Evolutionary conservation across 2,113 vertebrate species (phyloP), one percentile per base, ranked within the genome.

Genomic region (Haliaeetus leucogaster): DNA sequence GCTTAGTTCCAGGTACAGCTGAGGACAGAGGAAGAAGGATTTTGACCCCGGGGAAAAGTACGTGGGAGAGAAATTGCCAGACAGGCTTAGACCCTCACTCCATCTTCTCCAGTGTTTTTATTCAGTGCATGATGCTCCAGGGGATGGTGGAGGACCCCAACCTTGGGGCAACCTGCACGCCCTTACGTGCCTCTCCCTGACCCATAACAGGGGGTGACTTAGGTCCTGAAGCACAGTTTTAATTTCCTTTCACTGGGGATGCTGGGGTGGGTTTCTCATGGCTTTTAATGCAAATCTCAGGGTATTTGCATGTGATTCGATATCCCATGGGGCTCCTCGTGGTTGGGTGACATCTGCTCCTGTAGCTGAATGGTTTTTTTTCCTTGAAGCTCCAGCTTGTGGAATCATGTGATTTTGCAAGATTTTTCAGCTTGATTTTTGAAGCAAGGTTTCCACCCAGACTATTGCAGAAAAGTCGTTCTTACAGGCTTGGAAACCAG

Each of bases 401-500:
- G 86, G 84, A 82, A 91, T 94, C 95, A 87, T 93, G 94, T 97
- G 97, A 93, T 95, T 94, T 86, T 86, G 81, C 85, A 93, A 94
- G 81, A 55, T 90, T 93, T 95, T 95, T 87, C 84, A 68, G 96
- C 81, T 95, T 96, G 62, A 2, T 82, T 94, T 96, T 89, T 29
- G 43, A 95, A 94, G 86, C 62, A 82, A 95, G 84, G 70, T 91
- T 97, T 87, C 84, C 89, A 82, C 87, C 66, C 95, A 93, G 96
- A 72, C 95, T 95, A 53, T 66, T 88, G 81, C 95, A 93, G 89
- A 74, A n/a, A 95, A 97, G 81, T 94, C 93, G 38, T 80, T 93
- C 86, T 91, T 91, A 32, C 63, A 90, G 87, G 62, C 81, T 70
- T 15, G 38, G 78, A 58, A 93, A 85, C 40, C 73, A 88, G 93